phyloP scores from a whole-genome alignment of 2,888 invertebrate genomes.

The Xanthia togata region DNA sequence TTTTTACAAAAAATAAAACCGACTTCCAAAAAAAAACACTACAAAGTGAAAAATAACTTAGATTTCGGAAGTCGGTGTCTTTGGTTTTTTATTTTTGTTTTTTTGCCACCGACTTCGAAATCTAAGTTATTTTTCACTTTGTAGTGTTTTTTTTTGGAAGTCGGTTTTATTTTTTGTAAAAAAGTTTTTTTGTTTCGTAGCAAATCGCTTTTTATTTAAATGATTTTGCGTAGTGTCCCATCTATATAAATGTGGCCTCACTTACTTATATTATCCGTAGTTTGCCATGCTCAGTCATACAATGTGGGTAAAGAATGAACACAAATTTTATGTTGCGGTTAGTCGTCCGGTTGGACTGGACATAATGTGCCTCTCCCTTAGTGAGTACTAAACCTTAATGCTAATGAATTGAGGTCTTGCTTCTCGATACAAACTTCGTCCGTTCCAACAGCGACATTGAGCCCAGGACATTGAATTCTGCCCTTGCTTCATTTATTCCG shows the following conservation, averaged over 20 bases:
- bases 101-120: too few relatives aligned
- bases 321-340: conserved; percentile 41
- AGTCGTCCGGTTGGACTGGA: not conserved
- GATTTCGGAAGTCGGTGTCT: too few relatives aligned
- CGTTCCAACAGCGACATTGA: conserved; percentile 43
- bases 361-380: not conserved
- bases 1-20: too few relatives aligned
- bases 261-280: not conserved
- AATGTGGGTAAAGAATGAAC: conserved; percentile 24
- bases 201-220: too few relatives aligned
- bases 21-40: too few relatives aligned
- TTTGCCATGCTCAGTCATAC: not conserved
- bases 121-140: too few relatives aligned
- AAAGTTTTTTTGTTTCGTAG: too few relatives aligned
- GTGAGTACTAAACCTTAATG: conserved; percentile 15
- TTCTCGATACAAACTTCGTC: not conserved
- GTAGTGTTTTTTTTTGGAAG: too few relatives aligned
- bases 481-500: conserved; percentile 54
- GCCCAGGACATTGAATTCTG: conserved; percentile 36
- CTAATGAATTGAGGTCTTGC: conserved; percentile 16
- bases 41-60: too few relatives aligned
- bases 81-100: too few relatives aligned
- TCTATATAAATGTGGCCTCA: not conserved
- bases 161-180: too few relatives aligned
- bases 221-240: too few relatives aligned